Evolutionary conservation across 2,888 invertebrate species (phyloP).

Genomic region (Syrista parreyssii): DNA sequence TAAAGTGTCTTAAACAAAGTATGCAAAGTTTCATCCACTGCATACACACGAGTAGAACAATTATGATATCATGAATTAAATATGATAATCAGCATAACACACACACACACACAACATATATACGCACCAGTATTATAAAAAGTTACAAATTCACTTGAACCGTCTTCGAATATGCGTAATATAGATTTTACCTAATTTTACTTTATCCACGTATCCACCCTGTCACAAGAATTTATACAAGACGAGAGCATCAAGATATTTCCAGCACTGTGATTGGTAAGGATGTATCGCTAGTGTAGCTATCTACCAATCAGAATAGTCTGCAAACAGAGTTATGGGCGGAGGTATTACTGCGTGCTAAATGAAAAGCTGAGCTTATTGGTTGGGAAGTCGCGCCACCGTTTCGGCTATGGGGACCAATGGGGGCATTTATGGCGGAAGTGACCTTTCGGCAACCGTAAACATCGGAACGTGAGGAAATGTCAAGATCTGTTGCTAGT

Average conservation of each 20-base stretch:
- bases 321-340: not conserved
- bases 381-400: not conserved
- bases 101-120: too few species aligned
- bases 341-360: not conserved
- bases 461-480: conserved; percentile 25
- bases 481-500: conserved; percentile 18
- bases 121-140: not conserved
- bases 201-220: not conserved
- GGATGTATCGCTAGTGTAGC: not conserved
- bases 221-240: not conserved
- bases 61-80: not conserved
- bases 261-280: not conserved
- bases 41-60: not conserved
- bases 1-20: not conserved
- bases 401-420: not conserved
- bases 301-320: not conserved
- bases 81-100: not conserved
- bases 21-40: not conserved
- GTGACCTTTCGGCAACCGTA: conserved; percentile 24
- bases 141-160: not conserved
- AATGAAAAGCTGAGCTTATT: not conserved
- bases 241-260: not conserved
- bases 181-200: not conserved
- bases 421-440: conserved; percentile 11
- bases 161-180: not conserved